Evolutionary conservation across 2,113 vertebrate species (phyloP).

Genomic region (Meriones unguiculatus): DNA sequence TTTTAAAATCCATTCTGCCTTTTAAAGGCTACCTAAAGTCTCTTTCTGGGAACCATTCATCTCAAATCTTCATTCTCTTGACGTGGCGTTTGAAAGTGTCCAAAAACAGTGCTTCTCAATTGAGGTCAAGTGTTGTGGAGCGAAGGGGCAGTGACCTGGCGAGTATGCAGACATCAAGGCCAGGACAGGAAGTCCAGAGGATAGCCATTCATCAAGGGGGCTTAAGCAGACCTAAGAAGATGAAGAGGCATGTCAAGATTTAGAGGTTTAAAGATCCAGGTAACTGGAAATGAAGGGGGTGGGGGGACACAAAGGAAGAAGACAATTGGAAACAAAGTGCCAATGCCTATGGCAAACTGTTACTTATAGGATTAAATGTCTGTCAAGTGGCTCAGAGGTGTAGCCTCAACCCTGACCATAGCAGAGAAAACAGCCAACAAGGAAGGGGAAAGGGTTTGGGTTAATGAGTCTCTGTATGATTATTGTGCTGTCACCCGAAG

Average conservation of each 20-base stretch:
- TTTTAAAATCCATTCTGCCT: constrained; percentile 44
- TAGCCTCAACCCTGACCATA: neutral
- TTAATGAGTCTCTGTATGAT: neutral
- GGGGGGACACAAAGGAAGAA: neutral
- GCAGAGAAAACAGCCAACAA: neutral
- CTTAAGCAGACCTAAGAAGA: neutral
- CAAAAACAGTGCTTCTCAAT: neutral
- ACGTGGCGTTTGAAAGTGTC: neutral
- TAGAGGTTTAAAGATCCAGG: neutral
- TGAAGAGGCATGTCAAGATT: neutral
- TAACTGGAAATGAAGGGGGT: neutral
- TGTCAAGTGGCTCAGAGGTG: neutral
- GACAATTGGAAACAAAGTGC: neutral
- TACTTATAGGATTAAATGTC: neutral
- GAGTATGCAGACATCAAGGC: neutral
- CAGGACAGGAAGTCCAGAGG: neutral
- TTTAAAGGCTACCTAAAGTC: constrained; percentile 46
- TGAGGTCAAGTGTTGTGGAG: neutral
- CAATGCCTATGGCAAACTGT: neutral
- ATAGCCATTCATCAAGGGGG: neutral
- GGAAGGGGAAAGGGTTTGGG: neutral
- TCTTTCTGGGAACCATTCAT: neutral
- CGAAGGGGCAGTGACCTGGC: neutral
- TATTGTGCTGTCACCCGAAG: neutral
- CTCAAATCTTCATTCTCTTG: constrained; percentile 39